phyloP scores from a whole-genome alignment of 2,113 vertebrate species.

The Pao palembangensis region DNA sequence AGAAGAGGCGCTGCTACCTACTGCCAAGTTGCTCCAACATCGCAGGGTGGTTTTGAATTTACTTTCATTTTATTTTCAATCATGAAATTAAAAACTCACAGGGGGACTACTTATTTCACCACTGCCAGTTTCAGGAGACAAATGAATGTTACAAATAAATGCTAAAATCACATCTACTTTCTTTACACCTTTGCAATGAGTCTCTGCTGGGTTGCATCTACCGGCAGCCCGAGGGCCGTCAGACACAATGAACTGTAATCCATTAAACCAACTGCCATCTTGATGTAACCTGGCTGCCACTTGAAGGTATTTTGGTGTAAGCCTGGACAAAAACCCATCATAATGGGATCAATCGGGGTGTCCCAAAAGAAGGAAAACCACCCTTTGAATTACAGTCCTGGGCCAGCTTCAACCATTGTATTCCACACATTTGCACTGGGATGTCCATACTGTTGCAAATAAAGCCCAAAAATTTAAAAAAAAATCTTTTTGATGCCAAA shows the following conservation, averaged over 20 bases:
- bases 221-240: constrained; percentile 28
- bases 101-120: too few species aligned
- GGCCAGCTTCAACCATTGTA: neutral
- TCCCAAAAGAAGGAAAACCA: constrained; percentile 4
- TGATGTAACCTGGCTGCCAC: constrained; percentile 22
- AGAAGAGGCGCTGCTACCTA: too few species aligned
- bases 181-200: constrained; percentile 16
- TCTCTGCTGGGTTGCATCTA: constrained; percentile 23
- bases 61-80: too few species aligned
- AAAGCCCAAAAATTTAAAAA: too few species aligned
- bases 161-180: constrained; percentile 19
- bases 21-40: too few species aligned
- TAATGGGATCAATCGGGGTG: constrained; percentile 23
- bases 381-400: neutral
- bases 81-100: too few species aligned
- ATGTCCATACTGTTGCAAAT: too few species aligned
- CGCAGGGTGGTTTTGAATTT: too few species aligned
- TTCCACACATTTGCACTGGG: neutral
- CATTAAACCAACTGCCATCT: constrained; percentile 33
- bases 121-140: too few species aligned
- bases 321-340: constrained; percentile 25
- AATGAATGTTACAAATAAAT: neutral
- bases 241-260: constrained; percentile 37
- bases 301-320: constrained; percentile 25
- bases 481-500: too few species aligned